A percentile compares a stretch with the other conserved stretches of the same genome.
Evolutionary conservation across 2,888 invertebrate species (phyloP).

Genomic region (Oscheius onirici): DNA sequence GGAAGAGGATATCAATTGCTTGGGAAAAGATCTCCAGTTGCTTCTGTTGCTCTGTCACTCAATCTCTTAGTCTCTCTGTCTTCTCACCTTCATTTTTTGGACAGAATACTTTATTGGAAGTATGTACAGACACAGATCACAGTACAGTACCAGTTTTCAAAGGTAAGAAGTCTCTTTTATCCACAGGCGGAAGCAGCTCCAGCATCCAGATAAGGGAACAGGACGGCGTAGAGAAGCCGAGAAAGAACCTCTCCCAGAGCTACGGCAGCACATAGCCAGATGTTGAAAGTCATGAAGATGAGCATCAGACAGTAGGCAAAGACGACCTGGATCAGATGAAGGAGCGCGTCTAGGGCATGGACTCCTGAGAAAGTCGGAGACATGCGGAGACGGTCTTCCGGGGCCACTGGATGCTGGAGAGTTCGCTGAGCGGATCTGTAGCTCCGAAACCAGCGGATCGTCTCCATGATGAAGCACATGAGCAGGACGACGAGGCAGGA

Average conservation of each 20-base stretch:
- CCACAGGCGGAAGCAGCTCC: conserved; percentile 24
- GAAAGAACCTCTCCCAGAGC: conserved; percentile 62
- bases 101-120: no score
- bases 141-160: neutral
- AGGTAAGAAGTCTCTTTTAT: neutral
- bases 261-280: conserved; percentile 64
- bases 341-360: conserved; percentile 51
- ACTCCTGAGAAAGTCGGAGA: conserved; percentile 35
- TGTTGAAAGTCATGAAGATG: conserved; percentile 71
- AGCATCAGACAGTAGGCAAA: conserved; percentile 67
- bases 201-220: conserved; percentile 40
- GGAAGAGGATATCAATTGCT: no score
- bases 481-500: conserved; percentile 61
- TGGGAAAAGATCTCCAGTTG: no score
- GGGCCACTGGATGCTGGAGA: conserved; percentile 31
- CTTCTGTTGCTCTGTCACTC: no score
- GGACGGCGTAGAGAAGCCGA: conserved; percentile 41
- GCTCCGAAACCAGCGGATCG: conserved; percentile 59
- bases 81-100: no score
- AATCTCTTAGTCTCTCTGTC: no score
- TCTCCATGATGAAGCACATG: conserved; percentile 60
- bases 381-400: conserved; percentile 42
- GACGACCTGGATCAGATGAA: conserved; percentile 59
- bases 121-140: conserved; percentile 20
- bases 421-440: conserved; percentile 44